Evolutionary conservation across 2,888 invertebrate genomes (phyloP).

Genomic region (Nephrotoma appendiculata): DNA sequence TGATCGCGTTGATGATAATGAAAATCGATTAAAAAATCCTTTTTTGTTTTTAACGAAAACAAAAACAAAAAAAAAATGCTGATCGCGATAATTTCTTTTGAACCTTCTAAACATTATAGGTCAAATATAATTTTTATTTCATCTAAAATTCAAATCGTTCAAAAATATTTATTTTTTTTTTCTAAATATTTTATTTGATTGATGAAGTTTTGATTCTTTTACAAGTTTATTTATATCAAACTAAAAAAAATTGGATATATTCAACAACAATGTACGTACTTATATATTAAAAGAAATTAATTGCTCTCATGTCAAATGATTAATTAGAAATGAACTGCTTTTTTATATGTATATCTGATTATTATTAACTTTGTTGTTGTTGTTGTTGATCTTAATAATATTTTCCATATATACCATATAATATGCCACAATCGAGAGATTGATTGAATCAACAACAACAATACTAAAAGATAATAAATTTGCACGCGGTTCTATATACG

Average conservation of each 20-base stretch:
- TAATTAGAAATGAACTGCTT: slow-evolving; percentile 3
- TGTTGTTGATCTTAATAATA: not conserved
- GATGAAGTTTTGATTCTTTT: slow-evolving; percentile 2
- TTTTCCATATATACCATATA: not conserved
- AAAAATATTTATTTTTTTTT: not conserved
- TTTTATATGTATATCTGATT: not conserved
- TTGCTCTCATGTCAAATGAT: slow-evolving; percentile 4
- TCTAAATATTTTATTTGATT: not conserved
- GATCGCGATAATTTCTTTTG: slow-evolving; percentile 4
- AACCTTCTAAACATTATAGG: not conserved
- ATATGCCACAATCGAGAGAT: not conserved
- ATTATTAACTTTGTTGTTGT: not conserved
- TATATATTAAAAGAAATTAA: slow-evolving; percentile 3
- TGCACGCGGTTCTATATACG: not conserved
- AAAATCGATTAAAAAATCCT: slow-evolving; percentile 2
- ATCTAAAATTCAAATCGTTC: not conserved
- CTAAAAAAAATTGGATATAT: not conserved
- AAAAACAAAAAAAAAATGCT: not conserved
- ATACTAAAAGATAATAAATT: not conserved
- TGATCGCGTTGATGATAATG: not conserved
- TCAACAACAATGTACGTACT: not conserved
- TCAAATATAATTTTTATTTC: slow-evolving; percentile 1
- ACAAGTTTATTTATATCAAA: slow-evolving; percentile 4
- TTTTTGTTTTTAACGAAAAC: not conserved
- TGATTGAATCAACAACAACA: slow-evolving; percentile 2